Evolutionary conservation across 1,140 invertebrate species (phyloP), one percentile per base, ranked within the genome.

Genomic region (Ruditapes philippinarum): DNA sequence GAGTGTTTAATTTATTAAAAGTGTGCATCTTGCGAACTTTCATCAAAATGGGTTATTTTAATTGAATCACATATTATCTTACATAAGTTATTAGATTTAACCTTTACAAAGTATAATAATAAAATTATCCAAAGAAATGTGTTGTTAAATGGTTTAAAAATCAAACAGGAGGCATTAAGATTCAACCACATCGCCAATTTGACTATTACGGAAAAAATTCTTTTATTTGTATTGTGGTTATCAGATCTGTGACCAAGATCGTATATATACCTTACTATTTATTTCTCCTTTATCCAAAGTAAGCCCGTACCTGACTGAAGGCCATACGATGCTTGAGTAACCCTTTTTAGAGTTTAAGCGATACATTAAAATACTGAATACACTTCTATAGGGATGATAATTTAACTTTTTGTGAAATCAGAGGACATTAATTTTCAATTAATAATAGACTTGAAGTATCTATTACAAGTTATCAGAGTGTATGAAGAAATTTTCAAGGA

Each of bases 331-430:
- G 65, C 65, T 70, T 70, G 33, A 70, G 65, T 38, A 70, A 40
- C 65, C 65, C 3, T 40, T 70, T 70, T 70, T 14, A 36, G n/a
- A 70, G 19, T 70, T 70, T 70, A 70, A 70, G 38, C 33, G 65
- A 70, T 70, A 70, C 65, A 70, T 70, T 70, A 70, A 19, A 70
- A 38, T 70, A 38, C 65, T 70, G 33, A 70, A 70, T 28, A 40
- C 33, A 40, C 38, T 70, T 70, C 33, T 31, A 17, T 38, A 38
- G 36, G 28, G 31, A 70, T 70, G 65, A 70, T 70, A 70, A 28
- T 70, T 70, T 38, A 38, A 70, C 33, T 28, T 40, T 70, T 70
- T 38, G 28, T 3, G 5, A 36, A 40, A 28, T 70, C 33, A 19
- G 0, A 70, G 36, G 28, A 38, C 33, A 70, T 38, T 70, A 70